Evolutionary conservation across 1,140 invertebrate genomes (phyloP).

Genomic region (Trichogramma pretiosum): DNA sequence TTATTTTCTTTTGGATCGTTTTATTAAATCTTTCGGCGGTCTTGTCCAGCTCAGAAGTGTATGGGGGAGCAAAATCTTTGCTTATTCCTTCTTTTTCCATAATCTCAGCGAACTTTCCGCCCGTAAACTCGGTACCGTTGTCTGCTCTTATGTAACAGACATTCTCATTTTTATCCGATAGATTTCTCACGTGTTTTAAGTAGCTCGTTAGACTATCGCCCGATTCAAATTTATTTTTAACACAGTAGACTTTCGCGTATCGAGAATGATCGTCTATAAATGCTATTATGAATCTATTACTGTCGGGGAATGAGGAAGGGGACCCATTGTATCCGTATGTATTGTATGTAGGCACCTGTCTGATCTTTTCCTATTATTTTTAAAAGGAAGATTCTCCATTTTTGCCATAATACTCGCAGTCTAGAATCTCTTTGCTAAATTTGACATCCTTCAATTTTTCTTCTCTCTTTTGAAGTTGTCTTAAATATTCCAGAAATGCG

Average conservation of each 20-base stretch:
- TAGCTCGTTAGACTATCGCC: no score
- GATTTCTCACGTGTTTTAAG: constrained; percentile 14
- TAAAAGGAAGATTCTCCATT: no score
- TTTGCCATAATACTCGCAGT: constrained; percentile 17
- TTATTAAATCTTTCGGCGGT: no score
- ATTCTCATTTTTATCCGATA: constrained; percentile 14
- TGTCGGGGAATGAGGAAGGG: constrained; percentile 13
- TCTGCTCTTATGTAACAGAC: no score
- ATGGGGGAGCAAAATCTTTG: constrained; percentile 8
- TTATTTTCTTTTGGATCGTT: neutral
- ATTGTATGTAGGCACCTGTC: constrained; percentile 15
- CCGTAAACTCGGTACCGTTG: constrained; percentile 12
- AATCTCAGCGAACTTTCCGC: no score
- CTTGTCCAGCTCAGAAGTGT: constrained; percentile 9
- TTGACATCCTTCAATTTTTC: constrained; percentile 3
- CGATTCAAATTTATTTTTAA: constrained; percentile 15
- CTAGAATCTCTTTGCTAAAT: constrained; percentile 10
- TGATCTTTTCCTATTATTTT: constrained; percentile 15
- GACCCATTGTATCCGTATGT: no score
- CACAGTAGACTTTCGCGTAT: constrained; percentile 10
- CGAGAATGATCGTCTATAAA: constrained; percentile 16
- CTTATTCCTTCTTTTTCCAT: constrained; percentile 15
- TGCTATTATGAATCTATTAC: constrained; percentile 11
- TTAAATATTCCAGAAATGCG: constrained; percentile 8
- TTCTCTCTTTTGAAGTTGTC: constrained; percentile 6